A percentile compares a stretch with the other conserved stretches of the same genome.
phyloP scores from a whole-genome alignment of 1,140 invertebrate genomes.

The Drosophila watanabei region DNA sequence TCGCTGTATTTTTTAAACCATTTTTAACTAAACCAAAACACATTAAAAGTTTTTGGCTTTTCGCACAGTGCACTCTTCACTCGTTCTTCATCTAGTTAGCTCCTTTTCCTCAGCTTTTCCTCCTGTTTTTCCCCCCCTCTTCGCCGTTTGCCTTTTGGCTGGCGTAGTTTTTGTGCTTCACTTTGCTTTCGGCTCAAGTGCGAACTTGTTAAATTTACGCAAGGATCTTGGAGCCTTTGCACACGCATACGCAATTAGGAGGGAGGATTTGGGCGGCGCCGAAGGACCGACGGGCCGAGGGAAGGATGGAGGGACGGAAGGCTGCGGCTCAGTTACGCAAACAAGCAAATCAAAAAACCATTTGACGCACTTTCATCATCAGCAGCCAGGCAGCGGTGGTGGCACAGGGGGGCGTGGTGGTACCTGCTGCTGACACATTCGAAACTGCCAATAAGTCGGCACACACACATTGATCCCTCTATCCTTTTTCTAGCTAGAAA shows the following conservation, averaged over 20 bases:
- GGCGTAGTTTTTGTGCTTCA: conserved; percentile 68
- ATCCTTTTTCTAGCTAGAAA: conserved; percentile 15
- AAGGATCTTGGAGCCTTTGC: conserved; percentile 65
- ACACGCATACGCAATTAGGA: conserved; percentile 82
- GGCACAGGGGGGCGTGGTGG: conserved; percentile 31
- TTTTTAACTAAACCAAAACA: too few species aligned
- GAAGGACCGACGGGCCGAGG: not conserved
- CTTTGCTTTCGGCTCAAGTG: conserved; percentile 71
- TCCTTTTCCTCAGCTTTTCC: conserved; percentile 8
- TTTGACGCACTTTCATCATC: conserved; percentile 83
- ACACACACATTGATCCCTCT: not conserved
- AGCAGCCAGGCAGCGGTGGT: conserved; percentile 42
- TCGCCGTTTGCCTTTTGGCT: conserved; percentile 36
- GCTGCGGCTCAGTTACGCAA: conserved; percentile 74
- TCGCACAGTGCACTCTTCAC: conserved; percentile 10
- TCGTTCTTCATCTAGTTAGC: conserved; percentile 31
- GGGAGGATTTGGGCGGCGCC: conserved; percentile 17
- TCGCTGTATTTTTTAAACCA: not conserved
- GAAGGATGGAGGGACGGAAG: not conserved
- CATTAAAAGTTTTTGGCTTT: not conserved
- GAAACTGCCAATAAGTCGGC: conserved; percentile 78
- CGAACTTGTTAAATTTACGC: conserved; percentile 82
- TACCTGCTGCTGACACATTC: conserved; percentile 80
- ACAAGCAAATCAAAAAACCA: conserved; percentile 82
- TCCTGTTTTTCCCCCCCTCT: not conserved